These are phyloP conservation scores for Epinephelus lanceolatus DNA, from an alignment of 2,113 vertebrate species.

Conservation along the genomic window DNA sequence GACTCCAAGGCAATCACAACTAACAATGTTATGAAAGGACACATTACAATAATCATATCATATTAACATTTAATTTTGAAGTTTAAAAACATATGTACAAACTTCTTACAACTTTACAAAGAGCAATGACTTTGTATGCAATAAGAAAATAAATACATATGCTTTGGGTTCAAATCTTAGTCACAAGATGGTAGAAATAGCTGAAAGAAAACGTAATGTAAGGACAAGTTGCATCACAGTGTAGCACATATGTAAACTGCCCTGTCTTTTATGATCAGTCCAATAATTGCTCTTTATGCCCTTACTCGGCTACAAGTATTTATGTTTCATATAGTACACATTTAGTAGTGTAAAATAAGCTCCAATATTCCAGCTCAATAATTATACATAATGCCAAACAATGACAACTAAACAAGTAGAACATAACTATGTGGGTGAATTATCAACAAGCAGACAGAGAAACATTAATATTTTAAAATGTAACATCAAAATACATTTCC, in stretches of 20 bases:
- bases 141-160: slow-evolving; percentile 69
- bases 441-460: background rate
- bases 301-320: background rate
- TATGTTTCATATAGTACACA: background rate
- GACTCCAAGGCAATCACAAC: background rate
- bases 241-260: background rate
- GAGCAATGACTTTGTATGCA: slow-evolving; percentile 14
- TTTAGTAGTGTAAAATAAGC: background rate
- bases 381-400: background rate
- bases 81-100: slow-evolving; percentile 28
- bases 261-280: background rate
- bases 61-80: slow-evolving; percentile 61
- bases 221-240: background rate
- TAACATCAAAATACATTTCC: background rate
- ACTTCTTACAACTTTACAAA: slow-evolving; percentile 45
- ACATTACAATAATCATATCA: background rate
- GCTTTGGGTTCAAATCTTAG: background rate
- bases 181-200: slow-evolving; percentile 22
- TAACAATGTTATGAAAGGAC: slow-evolving; percentile 17
- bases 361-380: background rate
- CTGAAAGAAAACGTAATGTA: background rate
- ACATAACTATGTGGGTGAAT: background rate
- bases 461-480: slow-evolving; percentile 46
- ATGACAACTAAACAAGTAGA: background rate
- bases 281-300: slow-evolving; percentile 9